phyloP scores from a whole-genome alignment of 2,113 vertebrate species.

The Corapipo altera region DNA sequence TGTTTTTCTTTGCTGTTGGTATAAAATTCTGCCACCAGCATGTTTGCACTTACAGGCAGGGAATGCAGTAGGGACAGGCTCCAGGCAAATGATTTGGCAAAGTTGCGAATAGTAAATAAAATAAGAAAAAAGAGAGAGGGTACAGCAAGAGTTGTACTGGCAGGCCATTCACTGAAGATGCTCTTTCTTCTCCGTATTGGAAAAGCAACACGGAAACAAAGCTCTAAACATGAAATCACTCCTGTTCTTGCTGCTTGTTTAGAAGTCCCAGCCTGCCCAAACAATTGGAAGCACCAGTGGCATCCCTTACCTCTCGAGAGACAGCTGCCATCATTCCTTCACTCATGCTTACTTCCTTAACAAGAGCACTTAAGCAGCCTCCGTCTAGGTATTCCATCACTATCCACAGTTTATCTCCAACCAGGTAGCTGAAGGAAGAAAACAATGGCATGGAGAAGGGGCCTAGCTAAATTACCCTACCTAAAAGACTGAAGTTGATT shows the following conservation, averaged over 20 bases:
- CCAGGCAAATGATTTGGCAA: no score
- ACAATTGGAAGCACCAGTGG: fast-evolving
- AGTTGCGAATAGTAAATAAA: no score
- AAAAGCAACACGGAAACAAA: not conserved
- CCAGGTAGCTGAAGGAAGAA: slow-evolving; percentile 84
- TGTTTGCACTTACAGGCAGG: no score
- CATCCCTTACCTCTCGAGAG: slow-evolving; percentile 88
- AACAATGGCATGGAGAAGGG: not conserved
- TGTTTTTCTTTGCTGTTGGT: no score
- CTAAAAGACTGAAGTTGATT: not conserved
- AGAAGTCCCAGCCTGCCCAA: not conserved
- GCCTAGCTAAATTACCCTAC: not conserved
- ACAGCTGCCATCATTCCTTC: slow-evolving; percentile 96
- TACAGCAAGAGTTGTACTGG: no score
- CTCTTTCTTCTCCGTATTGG: not conserved
- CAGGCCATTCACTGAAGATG: no score
- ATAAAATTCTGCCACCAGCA: no score
- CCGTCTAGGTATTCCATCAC: slow-evolving; percentile 98
- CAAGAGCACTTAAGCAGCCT: slow-evolving; percentile 90
- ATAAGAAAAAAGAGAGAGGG: no score
- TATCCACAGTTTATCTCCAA: slow-evolving; percentile 94
- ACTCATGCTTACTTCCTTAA: slow-evolving; percentile 92
- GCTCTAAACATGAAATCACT: not conserved
- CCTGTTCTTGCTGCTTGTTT: not conserved
- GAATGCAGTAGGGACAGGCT: no score